These are phyloP conservation scores for Chrysoperla carnea DNA, from an alignment of 1,140 invertebrate genomes.

Conservation along the genomic window DNA sequence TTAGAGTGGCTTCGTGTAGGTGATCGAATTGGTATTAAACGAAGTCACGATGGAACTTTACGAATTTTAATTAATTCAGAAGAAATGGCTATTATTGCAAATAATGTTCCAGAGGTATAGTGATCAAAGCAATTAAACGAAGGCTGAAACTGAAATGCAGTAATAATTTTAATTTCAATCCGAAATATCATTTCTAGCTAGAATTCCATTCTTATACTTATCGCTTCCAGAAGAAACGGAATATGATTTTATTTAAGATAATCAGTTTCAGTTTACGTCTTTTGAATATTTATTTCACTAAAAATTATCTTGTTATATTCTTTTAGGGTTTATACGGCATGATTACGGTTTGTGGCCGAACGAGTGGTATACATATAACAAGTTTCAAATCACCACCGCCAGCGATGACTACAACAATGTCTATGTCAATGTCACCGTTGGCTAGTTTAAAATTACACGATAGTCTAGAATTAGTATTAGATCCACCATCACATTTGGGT, in stretches of 20 bases:
- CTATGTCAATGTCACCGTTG: slow-evolving; percentile 30
- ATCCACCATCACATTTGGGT: slow-evolving; percentile 31
- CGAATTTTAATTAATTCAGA: slow-evolving; percentile 60
- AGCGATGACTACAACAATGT: slow-evolving; percentile 20
- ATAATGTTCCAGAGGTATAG: slow-evolving; percentile 50
- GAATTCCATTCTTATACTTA: slow-evolving; percentile 1
- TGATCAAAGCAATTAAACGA: slow-evolving; percentile 3
- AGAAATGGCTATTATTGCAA: slow-evolving; percentile 65
- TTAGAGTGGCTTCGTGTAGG: slow-evolving; percentile 62
- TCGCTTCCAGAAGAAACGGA: no score
- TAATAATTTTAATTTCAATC: not conserved
- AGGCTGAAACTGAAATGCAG: no score
- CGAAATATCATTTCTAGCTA: not conserved
- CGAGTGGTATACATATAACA: slow-evolving; percentile 41
- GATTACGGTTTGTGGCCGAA: slow-evolving; percentile 53
- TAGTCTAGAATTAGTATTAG: slow-evolving; percentile 38
- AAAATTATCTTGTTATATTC: slow-evolving; percentile 5
- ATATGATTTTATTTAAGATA: no score
- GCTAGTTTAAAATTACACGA: slow-evolving; percentile 40
- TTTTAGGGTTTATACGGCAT: slow-evolving; percentile 53
- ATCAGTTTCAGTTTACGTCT: not conserved
- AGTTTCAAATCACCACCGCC: slow-evolving; percentile 22
- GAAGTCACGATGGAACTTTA: slow-evolving; percentile 35
- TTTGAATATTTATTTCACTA: not conserved
- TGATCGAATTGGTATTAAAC: slow-evolving; percentile 48